Conservation (phyloP, 2,888 invertebrate species). For the Seira musarum region DNA sequence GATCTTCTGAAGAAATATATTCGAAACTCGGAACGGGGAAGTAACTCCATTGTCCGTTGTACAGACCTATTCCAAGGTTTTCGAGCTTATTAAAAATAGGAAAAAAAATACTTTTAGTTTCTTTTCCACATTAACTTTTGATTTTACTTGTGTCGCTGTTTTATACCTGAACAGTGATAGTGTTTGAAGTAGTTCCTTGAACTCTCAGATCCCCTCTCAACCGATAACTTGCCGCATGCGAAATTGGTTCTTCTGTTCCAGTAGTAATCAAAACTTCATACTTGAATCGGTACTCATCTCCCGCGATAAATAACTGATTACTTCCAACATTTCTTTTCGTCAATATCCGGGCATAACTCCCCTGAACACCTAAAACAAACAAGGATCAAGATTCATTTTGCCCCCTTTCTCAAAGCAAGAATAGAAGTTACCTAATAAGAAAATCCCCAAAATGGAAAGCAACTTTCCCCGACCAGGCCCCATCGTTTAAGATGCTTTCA, state of each 20-base stretch:
- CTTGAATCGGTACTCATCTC: conserved; percentile 66
- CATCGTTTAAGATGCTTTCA: no score
- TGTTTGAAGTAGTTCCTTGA: conserved; percentile 58
- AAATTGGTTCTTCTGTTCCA: conserved; percentile 64
- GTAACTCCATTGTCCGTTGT: conserved; percentile 69
- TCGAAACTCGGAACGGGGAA: conserved; percentile 66
- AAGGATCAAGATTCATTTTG: no score
- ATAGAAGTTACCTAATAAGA: no score
- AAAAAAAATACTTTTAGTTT: background rate
- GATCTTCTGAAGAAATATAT: conserved; percentile 50
- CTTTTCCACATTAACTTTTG: background rate
- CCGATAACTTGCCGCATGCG: conserved; percentile 66
- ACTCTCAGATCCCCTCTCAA: conserved; percentile 62
- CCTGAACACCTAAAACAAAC: conserved; percentile 17
- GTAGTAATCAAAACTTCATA: conserved; percentile 66
- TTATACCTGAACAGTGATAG: conserved; percentile 60
- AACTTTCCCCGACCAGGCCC: no score
- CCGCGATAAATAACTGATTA: conserved; percentile 51
- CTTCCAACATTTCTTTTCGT: conserved; percentile 17
- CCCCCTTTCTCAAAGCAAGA: no score
- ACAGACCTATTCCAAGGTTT: conserved; percentile 64
- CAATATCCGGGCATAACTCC: background rate
- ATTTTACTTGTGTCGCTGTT: background rate
- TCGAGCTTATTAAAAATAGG: conserved; percentile 62
- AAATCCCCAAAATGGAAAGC: no score